Conservation (phyloP, 2,113 vertebrate genomes). For the Chiloscyllium plagiosum region DNA sequence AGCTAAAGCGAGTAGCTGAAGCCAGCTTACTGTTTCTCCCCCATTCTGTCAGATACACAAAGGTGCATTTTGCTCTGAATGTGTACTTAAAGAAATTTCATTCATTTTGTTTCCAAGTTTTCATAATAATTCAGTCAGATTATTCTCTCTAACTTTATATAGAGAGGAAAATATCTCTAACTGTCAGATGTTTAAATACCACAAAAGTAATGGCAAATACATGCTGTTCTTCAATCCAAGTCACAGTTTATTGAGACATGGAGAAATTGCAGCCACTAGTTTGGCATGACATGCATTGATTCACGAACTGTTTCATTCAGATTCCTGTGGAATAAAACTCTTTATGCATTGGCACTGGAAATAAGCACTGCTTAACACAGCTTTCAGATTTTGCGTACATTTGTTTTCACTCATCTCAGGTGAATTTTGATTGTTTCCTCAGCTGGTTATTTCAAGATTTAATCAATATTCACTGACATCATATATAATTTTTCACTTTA, state of each 20-base stretch:
- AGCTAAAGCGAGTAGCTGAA: neutral
- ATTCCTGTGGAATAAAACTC: conserved; percentile 16
- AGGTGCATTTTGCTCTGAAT: neutral
- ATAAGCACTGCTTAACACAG: conserved; percentile 31
- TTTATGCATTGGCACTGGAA: conserved; percentile 25
- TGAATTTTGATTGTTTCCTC: neutral
- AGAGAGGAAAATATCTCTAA: neutral
- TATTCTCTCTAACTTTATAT: conserved; percentile 3
- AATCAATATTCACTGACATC: conserved; percentile 8
- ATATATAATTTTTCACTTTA: conserved; percentile 25
- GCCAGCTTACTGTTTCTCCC: neutral
- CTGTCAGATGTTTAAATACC: conserved; percentile 24
- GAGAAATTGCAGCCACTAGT: neutral
- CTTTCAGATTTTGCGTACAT: conserved; percentile 20
- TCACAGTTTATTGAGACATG: conserved; percentile 21
- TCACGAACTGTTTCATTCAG: conserved; percentile 6
- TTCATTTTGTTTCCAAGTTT: neutral
- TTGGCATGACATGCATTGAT: conserved; percentile 36
- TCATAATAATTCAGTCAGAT: neutral
- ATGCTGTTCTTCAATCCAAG: conserved; percentile 29
- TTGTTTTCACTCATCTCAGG: conserved; percentile 7
- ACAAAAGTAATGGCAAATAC: conserved; percentile 13
- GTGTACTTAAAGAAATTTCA: neutral
- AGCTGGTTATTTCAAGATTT: conserved; percentile 19
- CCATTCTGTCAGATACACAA: neutral